Conservation (phyloP, 2,113 vertebrate species). For the Gymnobelideus leadbeateri region DNA sequence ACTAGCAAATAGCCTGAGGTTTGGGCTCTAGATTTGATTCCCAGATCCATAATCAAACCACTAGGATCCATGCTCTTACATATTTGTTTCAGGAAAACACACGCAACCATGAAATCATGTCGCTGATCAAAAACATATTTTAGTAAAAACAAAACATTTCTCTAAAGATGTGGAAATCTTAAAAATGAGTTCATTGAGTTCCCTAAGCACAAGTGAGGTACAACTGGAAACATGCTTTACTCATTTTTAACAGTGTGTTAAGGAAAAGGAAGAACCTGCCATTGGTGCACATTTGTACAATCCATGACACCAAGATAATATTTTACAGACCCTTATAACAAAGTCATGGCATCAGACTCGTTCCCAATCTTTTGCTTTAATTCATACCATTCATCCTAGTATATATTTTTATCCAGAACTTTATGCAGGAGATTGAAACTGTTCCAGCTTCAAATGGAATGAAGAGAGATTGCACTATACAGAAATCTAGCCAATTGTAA, state of each 20-base stretch:
- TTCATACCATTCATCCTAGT: background rate
- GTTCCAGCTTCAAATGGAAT: constrained; percentile 32
- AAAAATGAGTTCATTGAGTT: constrained; percentile 67
- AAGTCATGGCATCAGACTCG: constrained; percentile 31
- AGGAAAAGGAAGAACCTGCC: constrained; percentile 61
- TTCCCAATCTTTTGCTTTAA: constrained; percentile 53
- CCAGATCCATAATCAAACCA: background rate
- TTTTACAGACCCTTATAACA: constrained; percentile 64
- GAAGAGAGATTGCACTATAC: constrained; percentile 38
- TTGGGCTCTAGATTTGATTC: background rate
- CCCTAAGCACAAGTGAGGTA: constrained; percentile 50
- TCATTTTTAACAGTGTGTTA: constrained; percentile 61
- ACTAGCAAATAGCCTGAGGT: background rate
- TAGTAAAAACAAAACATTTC: constrained; percentile 64
- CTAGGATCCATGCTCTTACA: background rate
- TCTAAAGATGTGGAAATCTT: constrained; percentile 40
- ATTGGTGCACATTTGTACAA: constrained; percentile 60
- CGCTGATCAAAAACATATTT: constrained; percentile 73
- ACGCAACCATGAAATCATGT: constrained; percentile 59
- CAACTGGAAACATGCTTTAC: constrained; percentile 54
- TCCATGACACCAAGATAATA: constrained; percentile 65
- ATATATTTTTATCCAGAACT: constrained; percentile 38
- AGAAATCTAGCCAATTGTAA: constrained; percentile 7
- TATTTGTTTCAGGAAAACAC: constrained; percentile 62
- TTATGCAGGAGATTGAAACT: constrained; percentile 6